phyloP scores from a whole-genome alignment of 2,797 vertebrate species.

The Distichodus sexfasciatus region DNA sequence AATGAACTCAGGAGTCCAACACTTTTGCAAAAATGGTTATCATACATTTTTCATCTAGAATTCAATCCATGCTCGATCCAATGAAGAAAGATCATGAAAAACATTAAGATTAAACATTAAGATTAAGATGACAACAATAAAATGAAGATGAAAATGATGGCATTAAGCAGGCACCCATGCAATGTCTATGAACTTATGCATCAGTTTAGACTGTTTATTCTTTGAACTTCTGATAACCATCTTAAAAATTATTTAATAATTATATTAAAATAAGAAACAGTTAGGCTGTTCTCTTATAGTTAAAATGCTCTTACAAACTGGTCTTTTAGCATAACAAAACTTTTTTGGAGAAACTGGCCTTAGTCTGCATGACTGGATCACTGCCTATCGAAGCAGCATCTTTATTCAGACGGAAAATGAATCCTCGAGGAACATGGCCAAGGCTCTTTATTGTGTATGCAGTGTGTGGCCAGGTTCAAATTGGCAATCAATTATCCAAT shows the following conservation, averaged over 20 bases:
- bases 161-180: too few relatives aligned
- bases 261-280: not conserved
- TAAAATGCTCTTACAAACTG: constrained; percentile 8
- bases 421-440: constrained; percentile 78
- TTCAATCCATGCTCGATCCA: too few relatives aligned
- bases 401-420: constrained; percentile 79
- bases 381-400: constrained; percentile 76
- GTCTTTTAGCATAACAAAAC: constrained; percentile 58
- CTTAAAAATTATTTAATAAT: not conserved
- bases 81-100: too few relatives aligned
- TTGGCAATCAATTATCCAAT: constrained; percentile 88
- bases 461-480: constrained; percentile 82
- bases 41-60: too few relatives aligned
- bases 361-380: constrained; percentile 64
- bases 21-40: too few relatives aligned
- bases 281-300: not conserved
- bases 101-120: too few relatives aligned
- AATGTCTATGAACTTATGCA: too few relatives aligned
- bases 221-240: not conserved
- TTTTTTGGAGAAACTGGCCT: constrained; percentile 63
- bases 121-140: too few relatives aligned
- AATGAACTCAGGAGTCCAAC: constrained; percentile 46
- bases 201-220: too few relatives aligned
- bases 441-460: constrained; percentile 80
- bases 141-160: too few relatives aligned